Base-by-base conservation (phyloP, 2,113 vertebrate species). In the Corythornis madagascariensis region DNA sequence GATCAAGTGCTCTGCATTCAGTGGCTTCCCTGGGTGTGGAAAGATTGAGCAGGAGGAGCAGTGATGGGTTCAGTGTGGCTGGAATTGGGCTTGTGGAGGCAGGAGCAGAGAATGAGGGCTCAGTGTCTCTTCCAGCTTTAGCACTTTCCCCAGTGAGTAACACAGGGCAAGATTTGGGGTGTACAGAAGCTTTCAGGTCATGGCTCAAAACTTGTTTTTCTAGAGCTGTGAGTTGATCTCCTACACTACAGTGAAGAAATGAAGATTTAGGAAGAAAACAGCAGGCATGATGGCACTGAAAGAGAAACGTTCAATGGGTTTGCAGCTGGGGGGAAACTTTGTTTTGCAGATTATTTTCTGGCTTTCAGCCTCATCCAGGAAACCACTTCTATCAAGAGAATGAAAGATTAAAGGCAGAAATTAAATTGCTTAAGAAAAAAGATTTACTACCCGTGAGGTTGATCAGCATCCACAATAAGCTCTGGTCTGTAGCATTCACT, bases 371-470 rank as follows among this genome's bases (percentile, higher is more conserved):
- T 95, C 80, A 92, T 92, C 59, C 69, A 84, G 65, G 57, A 95
- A 96, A 95, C 95, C 95, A 95, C 94, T 96, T 96, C 95, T 96
- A 90, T 90, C 83, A 81, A 57, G 50, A 65, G 91, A 88, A 89
- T 85, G 79, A 86, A 95, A 96, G 90, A 95, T 93, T 89, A 93
- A 95, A 96, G 86, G 60, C 76, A 74, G 57, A 83, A 82, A 96
- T 93, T 91, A 87, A 91, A 91, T 82, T 94, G 86, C 66, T 80
- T 45, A 84, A 86, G 92, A 97, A 95, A 91, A 91, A 95, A 95
- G 84, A 83, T 92, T 91, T 93, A 94, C 52, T 60, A 43, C 74
- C 76, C 92, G 67, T 73, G 91, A 94, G 83, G 59, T 52, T 85
- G 60, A 45, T 64, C 3, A 14, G 91, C 75, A 77, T 95, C 83